Conservation (phyloP, 2,113 vertebrate species). For the Lamprologus lemairii region DNA sequence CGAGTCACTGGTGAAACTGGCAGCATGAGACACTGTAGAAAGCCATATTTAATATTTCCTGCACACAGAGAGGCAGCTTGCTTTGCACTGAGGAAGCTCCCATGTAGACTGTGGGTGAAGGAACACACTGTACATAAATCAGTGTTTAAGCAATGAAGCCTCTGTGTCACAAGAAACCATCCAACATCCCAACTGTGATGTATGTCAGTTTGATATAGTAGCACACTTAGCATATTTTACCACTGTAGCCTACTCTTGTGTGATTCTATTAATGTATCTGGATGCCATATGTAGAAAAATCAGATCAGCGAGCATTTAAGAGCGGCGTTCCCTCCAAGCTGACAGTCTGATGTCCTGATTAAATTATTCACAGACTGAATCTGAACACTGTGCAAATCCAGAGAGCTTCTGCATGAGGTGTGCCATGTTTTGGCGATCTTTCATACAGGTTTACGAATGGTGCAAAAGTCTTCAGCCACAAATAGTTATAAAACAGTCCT, state of each 20-base stretch:
- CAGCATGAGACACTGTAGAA: constrained; percentile 4
- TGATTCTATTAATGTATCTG: neutral
- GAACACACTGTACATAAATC: neutral
- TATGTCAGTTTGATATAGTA: neutral
- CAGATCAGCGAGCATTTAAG: neutral
- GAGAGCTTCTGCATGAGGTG: neutral
- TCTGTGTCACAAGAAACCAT: neutral
- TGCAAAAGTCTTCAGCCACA: neutral
- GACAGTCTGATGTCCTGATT: neutral
- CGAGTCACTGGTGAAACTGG: neutral
- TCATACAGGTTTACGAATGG: neutral
- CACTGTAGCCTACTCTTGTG: neutral
- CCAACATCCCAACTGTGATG: neutral
- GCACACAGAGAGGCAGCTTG: neutral
- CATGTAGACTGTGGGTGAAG: neutral
- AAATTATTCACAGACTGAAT: neutral
- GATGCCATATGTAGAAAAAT: neutral
- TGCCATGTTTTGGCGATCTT: neutral
- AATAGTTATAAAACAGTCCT: neutral
- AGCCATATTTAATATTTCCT: constrained; percentile 8
- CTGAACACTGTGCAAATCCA: constrained; percentile 4
- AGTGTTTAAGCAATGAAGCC: neutral
- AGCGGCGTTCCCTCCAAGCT: neutral
- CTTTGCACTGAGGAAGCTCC: neutral
- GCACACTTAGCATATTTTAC: neutral